These are phyloP conservation scores for Aldabrachelys gigantea DNA, from an alignment of 2,113 vertebrate species.

Conservation along the genomic window DNA sequence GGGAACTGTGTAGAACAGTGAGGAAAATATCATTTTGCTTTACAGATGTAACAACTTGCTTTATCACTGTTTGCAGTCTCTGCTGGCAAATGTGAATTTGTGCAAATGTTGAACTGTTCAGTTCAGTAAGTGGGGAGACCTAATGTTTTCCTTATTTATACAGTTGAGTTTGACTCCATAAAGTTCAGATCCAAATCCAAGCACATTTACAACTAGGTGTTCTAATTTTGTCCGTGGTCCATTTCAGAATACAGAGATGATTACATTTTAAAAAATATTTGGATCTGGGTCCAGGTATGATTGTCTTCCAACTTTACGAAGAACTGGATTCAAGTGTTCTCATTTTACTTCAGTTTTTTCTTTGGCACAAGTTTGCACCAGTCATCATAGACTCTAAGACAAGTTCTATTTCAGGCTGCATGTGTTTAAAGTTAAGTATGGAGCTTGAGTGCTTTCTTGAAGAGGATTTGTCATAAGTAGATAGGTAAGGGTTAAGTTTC, in stretches of 20 bases:
- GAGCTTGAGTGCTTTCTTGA: constrained; percentile 23
- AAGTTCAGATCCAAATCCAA: background rate
- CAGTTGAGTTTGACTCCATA: background rate
- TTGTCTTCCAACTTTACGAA: background rate
- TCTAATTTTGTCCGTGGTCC: background rate
- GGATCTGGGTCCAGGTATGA: background rate
- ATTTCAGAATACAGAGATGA: background rate
- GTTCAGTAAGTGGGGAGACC: background rate
- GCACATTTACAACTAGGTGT: background rate
- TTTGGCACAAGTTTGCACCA: constrained; percentile 16
- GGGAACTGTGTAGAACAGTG: background rate
- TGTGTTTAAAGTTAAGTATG: constrained; percentile 20
- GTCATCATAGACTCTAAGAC: background rate
- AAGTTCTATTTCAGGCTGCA: background rate
- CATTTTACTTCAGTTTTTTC: background rate
- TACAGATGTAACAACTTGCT: background rate
- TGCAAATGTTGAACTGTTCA: background rate
- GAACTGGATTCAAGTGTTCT: background rate
- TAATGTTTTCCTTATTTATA: background rate
- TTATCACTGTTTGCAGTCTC: background rate
- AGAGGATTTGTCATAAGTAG: too few relatives aligned
- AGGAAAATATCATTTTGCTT: background rate
- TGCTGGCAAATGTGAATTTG: background rate
- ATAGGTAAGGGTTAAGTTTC: too few relatives aligned
- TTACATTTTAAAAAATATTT: background rate